phyloP scores from a whole-genome alignment of 1,140 invertebrate genomes.

The Drosophila tsacasi region DNA sequence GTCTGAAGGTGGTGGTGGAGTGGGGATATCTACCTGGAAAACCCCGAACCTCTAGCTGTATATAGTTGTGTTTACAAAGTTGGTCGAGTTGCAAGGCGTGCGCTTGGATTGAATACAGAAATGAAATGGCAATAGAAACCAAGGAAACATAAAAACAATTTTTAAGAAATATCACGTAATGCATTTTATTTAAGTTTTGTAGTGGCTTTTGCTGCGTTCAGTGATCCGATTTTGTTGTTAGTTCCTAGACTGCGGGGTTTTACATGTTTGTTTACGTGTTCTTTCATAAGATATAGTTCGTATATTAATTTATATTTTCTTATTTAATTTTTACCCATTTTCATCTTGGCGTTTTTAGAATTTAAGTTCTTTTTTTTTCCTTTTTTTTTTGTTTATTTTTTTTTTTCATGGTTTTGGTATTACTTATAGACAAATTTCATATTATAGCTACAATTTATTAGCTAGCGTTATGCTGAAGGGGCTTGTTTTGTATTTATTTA shows the following conservation, averaged over 20 bases:
- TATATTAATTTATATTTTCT: conserved; percentile 39
- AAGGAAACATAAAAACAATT: conserved; percentile 61
- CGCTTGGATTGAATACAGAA: conserved; percentile 13
- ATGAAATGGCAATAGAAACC: conserved; percentile 2
- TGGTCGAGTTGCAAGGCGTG: conserved; percentile 72
- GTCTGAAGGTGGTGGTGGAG: conserved; percentile 26
- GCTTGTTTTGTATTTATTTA: conserved; percentile 27
- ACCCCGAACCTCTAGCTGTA: conserved; percentile 12
- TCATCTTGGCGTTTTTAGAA: conserved; percentile 62
- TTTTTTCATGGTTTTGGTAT: conserved; percentile 74
- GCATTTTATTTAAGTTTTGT: conserved; percentile 74
- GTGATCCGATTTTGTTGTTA: conserved; percentile 48
- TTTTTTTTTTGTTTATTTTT: conserved; percentile 33
- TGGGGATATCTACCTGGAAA: conserved; percentile 32
- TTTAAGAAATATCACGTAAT: conserved; percentile 83
- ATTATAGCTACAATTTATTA: conserved; percentile 83
- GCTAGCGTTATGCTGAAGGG: conserved; percentile 69
- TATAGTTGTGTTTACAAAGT: conserved; percentile 46
- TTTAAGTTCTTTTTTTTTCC: conserved; percentile 38
- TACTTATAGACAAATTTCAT: conserved; percentile 83
- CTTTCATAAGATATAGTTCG: conserved; percentile 42
- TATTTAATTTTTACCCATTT: conserved; percentile 50
- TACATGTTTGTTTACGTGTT: conserved; percentile 61
- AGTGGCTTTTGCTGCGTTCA: conserved; percentile 48
- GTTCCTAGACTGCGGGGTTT: conserved; percentile 41